A percentile compares a stretch with the other conserved stretches of the same genome.
Conservation (phyloP, 2,797 vertebrate species). For the Hipposideros larvatus region DNA sequence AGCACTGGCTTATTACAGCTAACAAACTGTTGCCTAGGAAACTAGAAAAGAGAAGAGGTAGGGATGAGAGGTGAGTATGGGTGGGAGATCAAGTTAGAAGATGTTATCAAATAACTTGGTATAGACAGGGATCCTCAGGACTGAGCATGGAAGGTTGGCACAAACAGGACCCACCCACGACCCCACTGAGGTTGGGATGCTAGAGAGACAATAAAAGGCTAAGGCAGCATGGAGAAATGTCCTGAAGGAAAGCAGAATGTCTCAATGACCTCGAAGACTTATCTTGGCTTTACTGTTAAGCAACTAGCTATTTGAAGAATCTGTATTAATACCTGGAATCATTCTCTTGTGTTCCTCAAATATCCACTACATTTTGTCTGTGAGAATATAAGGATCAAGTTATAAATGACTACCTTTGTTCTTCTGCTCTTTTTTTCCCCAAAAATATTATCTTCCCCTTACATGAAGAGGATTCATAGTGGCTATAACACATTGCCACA, state of each 20-base stretch:
- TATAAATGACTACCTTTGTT: constrained; percentile 7
- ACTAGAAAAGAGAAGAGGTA: constrained; percentile 34
- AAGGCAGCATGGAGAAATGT: neutral
- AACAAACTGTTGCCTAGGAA: constrained; percentile 63
- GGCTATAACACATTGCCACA: neutral
- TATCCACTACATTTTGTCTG: neutral
- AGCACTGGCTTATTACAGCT: constrained; percentile 27
- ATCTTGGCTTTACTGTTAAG: neutral
- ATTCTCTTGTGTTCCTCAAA: neutral
- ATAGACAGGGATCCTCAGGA: neutral
- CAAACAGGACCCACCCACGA: neutral
- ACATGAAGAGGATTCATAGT: neutral
- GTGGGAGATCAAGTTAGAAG: neutral
- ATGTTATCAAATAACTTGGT: neutral
- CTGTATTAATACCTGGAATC: constrained; percentile 19
- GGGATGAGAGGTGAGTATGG: neutral
- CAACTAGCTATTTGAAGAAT: constrained; percentile 17
- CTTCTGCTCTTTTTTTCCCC: neutral
- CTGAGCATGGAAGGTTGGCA: neutral
- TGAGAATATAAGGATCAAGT: constrained; percentile 42
- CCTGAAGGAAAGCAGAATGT: neutral
- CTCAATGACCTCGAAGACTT: neutral
- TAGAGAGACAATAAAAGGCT: neutral
- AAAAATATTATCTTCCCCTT: neutral
- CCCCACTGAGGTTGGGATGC: neutral